Percentiles rank a stretch among this genome's conserved stretches.
These are phyloP conservation scores for Orchesellides sinensis DNA, from an alignment of 2,888 invertebrate genomes.

Conservation along the genomic window DNA sequence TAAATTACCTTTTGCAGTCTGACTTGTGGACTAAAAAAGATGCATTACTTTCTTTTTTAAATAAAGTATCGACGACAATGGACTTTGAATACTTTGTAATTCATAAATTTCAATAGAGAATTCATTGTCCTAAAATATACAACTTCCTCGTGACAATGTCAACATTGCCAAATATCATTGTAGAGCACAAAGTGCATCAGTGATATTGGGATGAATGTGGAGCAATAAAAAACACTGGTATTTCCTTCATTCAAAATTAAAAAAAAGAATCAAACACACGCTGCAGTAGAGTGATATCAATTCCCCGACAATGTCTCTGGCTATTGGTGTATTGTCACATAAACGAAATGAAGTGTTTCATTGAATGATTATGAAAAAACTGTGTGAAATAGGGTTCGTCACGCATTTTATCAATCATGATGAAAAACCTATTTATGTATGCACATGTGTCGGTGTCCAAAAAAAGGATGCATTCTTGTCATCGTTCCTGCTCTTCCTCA, in stretches of 20 bases:
- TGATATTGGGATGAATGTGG: too few species aligned
- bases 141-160: not conserved
- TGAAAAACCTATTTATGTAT: slow-evolving; percentile 30
- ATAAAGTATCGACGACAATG: too few species aligned
- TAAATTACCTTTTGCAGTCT: too few species aligned
- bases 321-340: not conserved
- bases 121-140: not conserved
- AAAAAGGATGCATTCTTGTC: slow-evolving; percentile 1
- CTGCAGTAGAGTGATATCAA: not conserved
- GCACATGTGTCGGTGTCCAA: slow-evolving; percentile 21
- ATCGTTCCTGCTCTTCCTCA: not conserved
- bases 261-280: too few species aligned
- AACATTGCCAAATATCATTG: not conserved
- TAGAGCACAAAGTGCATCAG: slow-evolving; percentile 5
- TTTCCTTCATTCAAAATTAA: too few species aligned
- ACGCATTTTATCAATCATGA: slow-evolving; percentile 58
- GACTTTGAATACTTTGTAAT: not conserved
- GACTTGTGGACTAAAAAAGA: too few species aligned
- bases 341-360: slow-evolving; percentile 26
- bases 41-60: too few species aligned
- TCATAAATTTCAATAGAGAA: not conserved
- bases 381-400: slow-evolving; percentile 62
- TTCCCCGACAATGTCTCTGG: not conserved
- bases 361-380: slow-evolving; percentile 15
- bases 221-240: too few species aligned